Evolutionary conservation across 2,797 vertebrate genomes (phyloP), one percentile per base, ranked within the genome.

Genomic region (Triplophysa bombifrons): DNA sequence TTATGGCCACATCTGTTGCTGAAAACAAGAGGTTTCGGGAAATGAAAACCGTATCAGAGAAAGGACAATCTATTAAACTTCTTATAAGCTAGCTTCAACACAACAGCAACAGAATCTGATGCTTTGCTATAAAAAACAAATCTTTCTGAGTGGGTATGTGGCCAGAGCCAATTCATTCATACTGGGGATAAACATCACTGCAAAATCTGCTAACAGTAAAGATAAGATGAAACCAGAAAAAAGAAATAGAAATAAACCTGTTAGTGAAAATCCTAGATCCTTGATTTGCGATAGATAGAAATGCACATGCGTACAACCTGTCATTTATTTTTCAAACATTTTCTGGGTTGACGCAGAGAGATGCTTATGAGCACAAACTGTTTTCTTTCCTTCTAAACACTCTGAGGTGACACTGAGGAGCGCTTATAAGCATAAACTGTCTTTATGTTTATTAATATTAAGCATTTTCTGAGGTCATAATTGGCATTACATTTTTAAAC

Each of bases 11-110:
- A 63, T 73, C 64, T 53, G 73, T 76, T 76, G 56, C 69, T 80
- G 68, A 73, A 80, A 76, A 63, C 2, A 34, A 53, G 34, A 46
- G 58, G 58, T 71, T 27, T 61, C 50, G 46, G 61, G 53, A 74
- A 69, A 74, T 67, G 38, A 58, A 73, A 71, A 74, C 30, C 50
- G 58, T 60, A 51, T 70, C 58, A 56, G 17, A 73, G 70, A 67
- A 78, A 60, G 46, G 17, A 22, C 78, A 81, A 79, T 81, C 71
- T 66, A 68, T 64, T 76, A 72, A 66, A 65, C 51, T n/a, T 46
- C 63, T 68, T 72, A 60, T 64, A 68, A 74, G 70, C 46, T 50
- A 58, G 60, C 50, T 71, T 61, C 61, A 46, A 50, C 41, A 25
- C 1, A 22, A 50, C 46, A 34, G 17, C 3, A 13, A 50, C 16